phyloP scores from a whole-genome alignment of 2,113 vertebrate species.

The Laticauda colubrina region DNA sequence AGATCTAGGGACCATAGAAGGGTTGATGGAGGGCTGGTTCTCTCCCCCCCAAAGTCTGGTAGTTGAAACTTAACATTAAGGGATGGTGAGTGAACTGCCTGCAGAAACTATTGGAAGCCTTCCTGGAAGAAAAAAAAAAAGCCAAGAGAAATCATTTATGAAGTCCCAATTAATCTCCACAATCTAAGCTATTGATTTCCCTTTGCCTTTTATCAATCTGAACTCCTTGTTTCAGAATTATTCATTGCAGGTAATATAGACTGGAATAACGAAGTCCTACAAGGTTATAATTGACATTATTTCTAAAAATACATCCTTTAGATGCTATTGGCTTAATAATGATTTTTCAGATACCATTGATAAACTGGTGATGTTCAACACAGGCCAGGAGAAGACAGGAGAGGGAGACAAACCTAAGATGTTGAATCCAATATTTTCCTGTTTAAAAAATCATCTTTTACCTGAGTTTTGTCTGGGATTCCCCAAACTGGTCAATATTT shows the following conservation, averaged over 20 bases:
- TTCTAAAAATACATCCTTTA: constrained; percentile 35
- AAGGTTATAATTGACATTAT: constrained; percentile 32
- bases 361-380: constrained; percentile 25
- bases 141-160: constrained; percentile 31
- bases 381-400: neutral
- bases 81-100: neutral
- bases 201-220: constrained; percentile 43
- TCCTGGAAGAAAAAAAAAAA: neutral
- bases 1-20: neutral
- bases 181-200: constrained; percentile 54
- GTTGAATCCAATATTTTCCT: neutral
- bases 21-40: neutral
- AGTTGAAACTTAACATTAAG: neutral
- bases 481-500: neutral
- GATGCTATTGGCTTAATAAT: constrained; percentile 46
- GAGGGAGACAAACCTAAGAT: neutral
- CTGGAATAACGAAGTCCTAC: constrained; percentile 40
- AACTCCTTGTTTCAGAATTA: constrained; percentile 55
- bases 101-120: constrained; percentile 27
- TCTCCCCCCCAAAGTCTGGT: neutral
- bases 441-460: neutral
- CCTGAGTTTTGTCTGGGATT: neutral
- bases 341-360: constrained; percentile 8
- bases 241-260: constrained; percentile 55
- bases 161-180: constrained; percentile 45